These are phyloP conservation scores for Daptonema setosum DNA, from an alignment of 2,888 invertebrate species.

Conservation along the genomic window DNA sequence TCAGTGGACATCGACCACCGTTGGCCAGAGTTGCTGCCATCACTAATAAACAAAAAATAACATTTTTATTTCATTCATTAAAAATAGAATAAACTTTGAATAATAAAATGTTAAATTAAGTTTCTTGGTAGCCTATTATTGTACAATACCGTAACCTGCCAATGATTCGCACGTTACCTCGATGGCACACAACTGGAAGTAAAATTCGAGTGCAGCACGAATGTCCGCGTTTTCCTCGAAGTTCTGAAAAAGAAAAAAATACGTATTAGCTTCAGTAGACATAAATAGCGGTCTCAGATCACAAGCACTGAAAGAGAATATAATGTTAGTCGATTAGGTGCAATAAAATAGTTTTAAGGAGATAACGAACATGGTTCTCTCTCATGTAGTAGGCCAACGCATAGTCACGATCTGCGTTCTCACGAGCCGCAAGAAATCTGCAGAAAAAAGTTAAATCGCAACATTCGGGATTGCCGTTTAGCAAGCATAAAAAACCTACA, in stretches of 20 bases:
- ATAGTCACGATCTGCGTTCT: conserved; percentile 88
- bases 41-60: no score
- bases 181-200: conserved; percentile 86
- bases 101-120: no score
- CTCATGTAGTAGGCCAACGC: conserved; percentile 92
- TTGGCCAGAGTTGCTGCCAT: conserved; percentile 85
- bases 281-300: not conserved
- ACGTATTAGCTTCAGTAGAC: no score
- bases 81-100: no score
- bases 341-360: not conserved
- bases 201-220: conserved; percentile 79
- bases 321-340: not conserved
- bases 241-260: conserved; percentile 41
- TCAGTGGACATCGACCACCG: conserved; percentile 83
- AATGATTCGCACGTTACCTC: conserved; percentile 76
- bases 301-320: conserved; percentile 40
- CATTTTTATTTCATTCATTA: no score
- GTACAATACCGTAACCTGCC: no score
- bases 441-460: not conserved
- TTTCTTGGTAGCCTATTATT: no score
- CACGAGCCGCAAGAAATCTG: conserved; percentile 47
- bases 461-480: no score
- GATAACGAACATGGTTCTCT: conserved; percentile 45
- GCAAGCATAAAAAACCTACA: conserved; percentile 29
- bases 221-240: conserved; percentile 74